Evolutionary conservation across 2,888 invertebrate genomes (phyloP).

Genomic region (Oithona nana): DNA sequence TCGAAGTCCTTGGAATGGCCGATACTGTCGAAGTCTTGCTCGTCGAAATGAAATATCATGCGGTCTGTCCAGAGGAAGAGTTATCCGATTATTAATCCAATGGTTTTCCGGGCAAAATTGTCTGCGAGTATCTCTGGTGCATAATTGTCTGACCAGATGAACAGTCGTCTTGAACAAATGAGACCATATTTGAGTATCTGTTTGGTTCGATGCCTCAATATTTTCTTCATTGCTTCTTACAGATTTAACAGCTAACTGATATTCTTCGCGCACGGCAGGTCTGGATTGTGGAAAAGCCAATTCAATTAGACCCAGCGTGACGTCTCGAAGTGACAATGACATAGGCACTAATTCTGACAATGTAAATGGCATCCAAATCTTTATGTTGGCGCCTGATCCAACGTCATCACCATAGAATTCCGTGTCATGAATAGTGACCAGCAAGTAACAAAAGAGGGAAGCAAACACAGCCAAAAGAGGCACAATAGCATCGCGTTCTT

Average conservation of each 20-base stretch:
- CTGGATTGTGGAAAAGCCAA: slow-evolving; percentile 62
- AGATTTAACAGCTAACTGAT: slow-evolving; percentile 27
- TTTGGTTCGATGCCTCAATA: slow-evolving; percentile 37
- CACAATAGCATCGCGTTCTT: slow-evolving; percentile 46
- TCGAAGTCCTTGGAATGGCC: slow-evolving; percentile 37
- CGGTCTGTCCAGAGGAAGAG: slow-evolving; percentile 25
- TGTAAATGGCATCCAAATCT: slow-evolving; percentile 39
- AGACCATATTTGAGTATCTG: slow-evolving; percentile 48
- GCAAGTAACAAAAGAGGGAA: slow-evolving; percentile 53
- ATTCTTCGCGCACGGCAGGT: slow-evolving; percentile 29
- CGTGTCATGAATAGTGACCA: slow-evolving; percentile 64
- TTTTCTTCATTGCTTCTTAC: neutral
- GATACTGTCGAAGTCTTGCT: slow-evolving; percentile 26
- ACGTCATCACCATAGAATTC: slow-evolving; percentile 43
- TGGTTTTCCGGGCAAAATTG: slow-evolving; percentile 50
- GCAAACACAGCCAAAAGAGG: slow-evolving; percentile 66
- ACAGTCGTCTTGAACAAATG: slow-evolving; percentile 47
- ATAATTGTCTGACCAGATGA: slow-evolving; percentile 39
- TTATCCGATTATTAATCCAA: slow-evolving; percentile 39
- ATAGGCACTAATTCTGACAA: slow-evolving; percentile 49
- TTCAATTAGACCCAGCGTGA: slow-evolving; percentile 64
- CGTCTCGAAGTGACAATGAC: slow-evolving; percentile 51
- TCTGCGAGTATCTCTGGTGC: slow-evolving; percentile 65
- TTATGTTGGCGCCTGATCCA: neutral
- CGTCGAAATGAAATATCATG: slow-evolving; percentile 32